Conservation (phyloP, 2,797 vertebrate genomes). For the Nannoperca australis region DNA sequence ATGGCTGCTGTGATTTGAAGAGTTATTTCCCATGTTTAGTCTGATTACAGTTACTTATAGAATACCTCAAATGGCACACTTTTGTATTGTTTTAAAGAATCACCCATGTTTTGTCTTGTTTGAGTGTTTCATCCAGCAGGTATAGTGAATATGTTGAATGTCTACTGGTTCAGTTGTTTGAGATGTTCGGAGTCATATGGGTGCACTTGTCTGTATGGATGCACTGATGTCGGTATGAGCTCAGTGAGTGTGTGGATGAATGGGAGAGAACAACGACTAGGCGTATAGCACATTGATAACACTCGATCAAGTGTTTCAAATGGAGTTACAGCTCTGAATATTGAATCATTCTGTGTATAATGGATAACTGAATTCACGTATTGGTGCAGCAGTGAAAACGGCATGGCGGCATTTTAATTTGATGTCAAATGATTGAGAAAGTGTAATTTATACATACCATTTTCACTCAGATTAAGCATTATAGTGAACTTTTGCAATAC, state of each 20-base stretch:
- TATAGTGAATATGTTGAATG: conserved; percentile 30
- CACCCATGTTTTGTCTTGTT: conserved; percentile 18
- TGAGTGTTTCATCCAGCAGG: conserved; percentile 25
- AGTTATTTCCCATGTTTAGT: conserved; percentile 42
- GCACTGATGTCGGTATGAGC: conserved; percentile 9
- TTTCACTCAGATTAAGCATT: not conserved
- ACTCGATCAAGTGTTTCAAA: conserved; percentile 48
- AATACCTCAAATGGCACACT: conserved; percentile 56
- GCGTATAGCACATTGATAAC: conserved; percentile 41
- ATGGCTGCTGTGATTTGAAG: conserved; percentile 44
- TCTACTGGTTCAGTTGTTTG: conserved; percentile 16
- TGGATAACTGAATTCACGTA: conserved; percentile 5
- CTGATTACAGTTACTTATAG: conserved; percentile 38
- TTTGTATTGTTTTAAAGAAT: conserved; percentile 31
- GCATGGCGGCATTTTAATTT: not conserved
- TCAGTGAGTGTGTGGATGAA: conserved; percentile 22
- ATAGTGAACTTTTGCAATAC: no score
- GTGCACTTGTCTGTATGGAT: conserved; percentile 25
- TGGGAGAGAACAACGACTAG: conserved; percentile 17
- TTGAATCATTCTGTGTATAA: conserved; percentile 13
- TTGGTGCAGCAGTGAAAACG: conserved; percentile 9
- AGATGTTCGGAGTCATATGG: conserved; percentile 14
- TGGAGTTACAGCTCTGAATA: conserved; percentile 30
- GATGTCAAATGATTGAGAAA: conserved; percentile 10
- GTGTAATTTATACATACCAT: not conserved